These are phyloP conservation scores for Cydia amplana DNA, from an alignment of 1,140 invertebrate genomes.

Conservation along the genomic window DNA sequence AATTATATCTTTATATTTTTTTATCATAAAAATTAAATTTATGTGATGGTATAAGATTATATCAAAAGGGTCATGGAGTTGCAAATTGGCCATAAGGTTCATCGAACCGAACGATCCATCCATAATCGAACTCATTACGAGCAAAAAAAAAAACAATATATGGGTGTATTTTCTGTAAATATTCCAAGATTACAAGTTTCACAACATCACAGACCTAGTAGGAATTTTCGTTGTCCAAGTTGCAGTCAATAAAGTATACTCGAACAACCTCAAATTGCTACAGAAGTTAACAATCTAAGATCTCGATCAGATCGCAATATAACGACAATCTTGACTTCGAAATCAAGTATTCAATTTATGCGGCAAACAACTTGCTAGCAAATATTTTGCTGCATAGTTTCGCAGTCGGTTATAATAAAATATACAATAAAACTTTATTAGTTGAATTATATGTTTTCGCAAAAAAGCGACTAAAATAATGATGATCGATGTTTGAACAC, in stretches of 20 bases:
- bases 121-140: too few relatives aligned
- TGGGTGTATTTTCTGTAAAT: slow-evolving; percentile 40
- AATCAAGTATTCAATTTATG: slow-evolving; percentile 55
- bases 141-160: too few relatives aligned
- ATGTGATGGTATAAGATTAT: too few relatives aligned
- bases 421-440: slow-evolving; percentile 32
- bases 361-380: slow-evolving; percentile 52
- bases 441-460: background rate
- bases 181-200: slow-evolving; percentile 38
- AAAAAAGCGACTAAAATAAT: too few relatives aligned
- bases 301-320: slow-evolving; percentile 53
- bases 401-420: slow-evolving; percentile 40
- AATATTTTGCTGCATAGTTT: slow-evolving; percentile 51
- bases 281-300: slow-evolving; percentile 59
- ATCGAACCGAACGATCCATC: too few relatives aligned
- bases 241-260: slow-evolving; percentile 44
- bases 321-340: slow-evolving; percentile 48
- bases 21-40: too few relatives aligned
- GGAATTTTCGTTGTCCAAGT: slow-evolving; percentile 40
- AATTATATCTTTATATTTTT: too few relatives aligned
- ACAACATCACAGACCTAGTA: slow-evolving; percentile 39
- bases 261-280: slow-evolving; percentile 57
- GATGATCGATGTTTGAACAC: too few relatives aligned
- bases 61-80: too few relatives aligned
- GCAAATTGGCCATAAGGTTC: too few relatives aligned